Conservation (phyloP, 1,140 invertebrate genomes). For the Leptonema lineaticorne region DNA sequence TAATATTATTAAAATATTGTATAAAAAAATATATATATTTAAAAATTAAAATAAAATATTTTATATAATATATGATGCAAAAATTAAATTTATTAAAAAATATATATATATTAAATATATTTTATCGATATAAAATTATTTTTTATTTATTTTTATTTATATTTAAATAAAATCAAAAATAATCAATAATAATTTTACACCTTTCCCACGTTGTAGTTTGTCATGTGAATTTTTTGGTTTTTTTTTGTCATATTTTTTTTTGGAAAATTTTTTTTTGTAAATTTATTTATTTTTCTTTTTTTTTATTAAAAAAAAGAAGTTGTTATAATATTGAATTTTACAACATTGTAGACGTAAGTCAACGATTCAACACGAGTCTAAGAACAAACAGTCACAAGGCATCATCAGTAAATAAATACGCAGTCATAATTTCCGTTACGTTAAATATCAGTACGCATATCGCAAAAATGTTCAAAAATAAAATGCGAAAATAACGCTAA, state of each 20-base stretch:
- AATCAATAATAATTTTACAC: slow-evolving; percentile 38
- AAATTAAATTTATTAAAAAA: not conserved
- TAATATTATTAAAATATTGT: too few relatives aligned
- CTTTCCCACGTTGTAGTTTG: slow-evolving; percentile 37
- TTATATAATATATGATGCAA: not conserved
- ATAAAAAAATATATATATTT: slow-evolving; percentile 4
- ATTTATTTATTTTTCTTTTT: slow-evolving; percentile 17
- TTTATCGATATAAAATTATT: not conserved
- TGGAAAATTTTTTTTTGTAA: not conserved
- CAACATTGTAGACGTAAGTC: slow-evolving; percentile 39
- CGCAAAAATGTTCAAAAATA: slow-evolving; percentile 36
- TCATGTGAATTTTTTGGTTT: slow-evolving; percentile 17
- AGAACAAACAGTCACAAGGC: slow-evolving; percentile 43
- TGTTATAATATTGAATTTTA: slow-evolving; percentile 34
- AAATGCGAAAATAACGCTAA: slow-evolving; percentile 38
- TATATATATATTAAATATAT: not conserved
- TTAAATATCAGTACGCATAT: slow-evolving; percentile 41
- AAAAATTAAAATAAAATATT: not conserved
- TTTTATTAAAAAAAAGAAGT: slow-evolving; percentile 5
- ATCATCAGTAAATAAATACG: slow-evolving; percentile 37
- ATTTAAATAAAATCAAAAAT: not conserved
- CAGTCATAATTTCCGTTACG: slow-evolving; percentile 38
- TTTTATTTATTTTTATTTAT: not conserved
- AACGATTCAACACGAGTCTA: slow-evolving; percentile 42
- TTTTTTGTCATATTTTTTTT: not conserved